Evolutionary conservation across 2,113 vertebrate genomes (phyloP), one percentile per base, ranked within the genome.

Genomic region (Stigmatopora argus): DNA sequence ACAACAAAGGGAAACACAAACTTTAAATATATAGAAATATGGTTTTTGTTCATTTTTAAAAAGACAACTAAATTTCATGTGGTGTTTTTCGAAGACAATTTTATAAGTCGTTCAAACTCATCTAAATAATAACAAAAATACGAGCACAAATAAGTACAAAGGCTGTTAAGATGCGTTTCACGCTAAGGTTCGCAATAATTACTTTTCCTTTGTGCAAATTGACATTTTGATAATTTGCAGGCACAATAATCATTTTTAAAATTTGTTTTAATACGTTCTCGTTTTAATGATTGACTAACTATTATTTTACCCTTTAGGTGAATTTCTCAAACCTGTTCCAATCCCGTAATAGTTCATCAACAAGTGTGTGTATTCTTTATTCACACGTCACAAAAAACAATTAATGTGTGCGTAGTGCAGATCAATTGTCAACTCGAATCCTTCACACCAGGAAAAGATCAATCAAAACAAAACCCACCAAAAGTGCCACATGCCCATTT

Each of bases 401-500:
- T 12, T 52, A 19, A 19, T 7, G 51, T 11, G 2, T 52, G 34
- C 13, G 17, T n/a, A 62, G 38, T 41, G 38, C 2, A 41, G 38
- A 1, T 10, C 38, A 41, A 41, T 7, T 21, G n/a, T 41, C 12
- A 7, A 8, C n/a, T 44, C 45, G 19, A 62, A 44, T 46, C 13
- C 19, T 19, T 41, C n/a, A 61, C n/a, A 18, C 12, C 60, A 62
- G 35, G 35, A 62, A 46, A 62, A 15, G 58, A 44, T 61, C 35
- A 41, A 41, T 61, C 35, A 19, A 41, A 61, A 19, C 35, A n/a
- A 61, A 18, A 44, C 18, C 11, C n/a, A 17, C 10, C 4, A 44
- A 18, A n/a, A 21, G 58, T 44, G 34, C 34, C 58, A 19, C 41
- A 61, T 61, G 35, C 61, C 68, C 67, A 73, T 65, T 75, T 75